These are phyloP conservation scores for Anoplopoma fimbria DNA, from an alignment of 2,113 vertebrate genomes.

Conservation along the genomic window DNA sequence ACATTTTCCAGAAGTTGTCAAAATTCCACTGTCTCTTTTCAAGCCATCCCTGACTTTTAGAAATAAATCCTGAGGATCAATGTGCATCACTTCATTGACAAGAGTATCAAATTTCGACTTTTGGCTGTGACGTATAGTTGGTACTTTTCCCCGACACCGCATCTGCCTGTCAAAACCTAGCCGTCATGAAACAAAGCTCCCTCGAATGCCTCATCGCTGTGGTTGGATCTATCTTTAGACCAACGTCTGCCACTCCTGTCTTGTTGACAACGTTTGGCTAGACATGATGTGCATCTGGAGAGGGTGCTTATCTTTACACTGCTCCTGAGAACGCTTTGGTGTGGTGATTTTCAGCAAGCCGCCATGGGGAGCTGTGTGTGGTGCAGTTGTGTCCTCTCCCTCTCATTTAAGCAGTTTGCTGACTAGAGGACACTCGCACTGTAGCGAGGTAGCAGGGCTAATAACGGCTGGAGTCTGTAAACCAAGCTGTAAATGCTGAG, in stretches of 20 bases:
- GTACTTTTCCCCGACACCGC: conserved; percentile 61
- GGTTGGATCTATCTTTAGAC: conserved; percentile 81
- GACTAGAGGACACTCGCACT: conserved; percentile 32
- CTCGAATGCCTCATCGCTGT: conserved; percentile 57
- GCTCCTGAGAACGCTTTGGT: conserved; percentile 34
- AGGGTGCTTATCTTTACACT: conserved; percentile 65
- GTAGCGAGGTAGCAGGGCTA: conserved; percentile 42
- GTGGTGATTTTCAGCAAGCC: conserved; percentile 7
- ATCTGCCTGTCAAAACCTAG: conserved; percentile 72
- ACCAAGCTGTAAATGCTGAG: conserved; percentile 70
- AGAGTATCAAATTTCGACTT: conserved; percentile 37
- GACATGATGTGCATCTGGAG: conserved; percentile 77
- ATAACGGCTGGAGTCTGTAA: conserved; percentile 55
- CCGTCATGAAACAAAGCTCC: conserved; percentile 74
- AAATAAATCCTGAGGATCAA: conserved; percentile 43
- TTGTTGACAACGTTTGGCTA: conserved; percentile 77
- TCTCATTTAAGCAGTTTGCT: conserved; percentile 14
- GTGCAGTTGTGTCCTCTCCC: conserved; percentile 20
- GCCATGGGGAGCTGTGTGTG: conserved; percentile 17
- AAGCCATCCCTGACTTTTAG: conserved; percentile 16
- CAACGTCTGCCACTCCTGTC: conserved; percentile 71
- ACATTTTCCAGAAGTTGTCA: conserved; percentile 21
- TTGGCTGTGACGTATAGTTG: conserved; percentile 40
- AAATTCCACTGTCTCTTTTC: conserved; percentile 12
- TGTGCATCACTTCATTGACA: conserved; percentile 41